Base-by-base conservation (phyloP, 2,888 invertebrate genomes). In the Hermaeophaga mercurialis region DNA sequence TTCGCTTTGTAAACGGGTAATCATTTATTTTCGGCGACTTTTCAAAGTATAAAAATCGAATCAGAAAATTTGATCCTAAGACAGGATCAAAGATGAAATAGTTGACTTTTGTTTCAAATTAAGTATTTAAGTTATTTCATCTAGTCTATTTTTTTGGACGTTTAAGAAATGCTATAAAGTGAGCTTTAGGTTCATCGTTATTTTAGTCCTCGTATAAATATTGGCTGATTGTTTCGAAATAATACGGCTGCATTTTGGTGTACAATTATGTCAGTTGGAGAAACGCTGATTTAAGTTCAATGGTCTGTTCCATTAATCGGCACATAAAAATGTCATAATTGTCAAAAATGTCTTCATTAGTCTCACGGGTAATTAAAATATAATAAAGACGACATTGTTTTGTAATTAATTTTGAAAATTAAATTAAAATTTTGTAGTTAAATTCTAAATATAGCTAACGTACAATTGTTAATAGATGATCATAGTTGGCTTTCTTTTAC, bases 11-110 rank as follows among this genome's bases (percentile, higher is more conserved):
- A 34, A 43, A 52, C 34, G 9, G 43, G n/a, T 18, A 19, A 33
- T 52, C 52, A 43, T 43, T 52, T 52, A 52, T 52, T 44, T 26
- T 18, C 15, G 26, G 31, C 12, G 33, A 31, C 22, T 33, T 43
- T 52, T 34, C 18, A 43, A 43, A 19, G 34, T 14, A 9, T 28
- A 41, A 24, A 34, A 26, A 43, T n/a, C n/a, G n/a, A n/a, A n/a
- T n/a, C n/a, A n/a, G n/a, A n/a, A n/a, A n/a, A n/a, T n/a, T n/a
- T n/a, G n/a, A n/a, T n/a, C n/a, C n/a, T n/a, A n/a, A n/a, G n/a
- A n/a, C n/a, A n/a, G n/a, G n/a, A n/a, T n/a, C n/a, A n/a, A n/a
- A n/a, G n/a, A n/a, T n/a, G n/a, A n/a, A n/a, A n/a, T n/a, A n/a
- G n/a, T n/a, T n/a, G n/a, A n/a, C n/a, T n/a, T n/a, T n/a, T n/a